These are phyloP conservation scores for Diploscapter pachys DNA, from an alignment of 1,140 invertebrate species.

Conservation along the genomic window DNA sequence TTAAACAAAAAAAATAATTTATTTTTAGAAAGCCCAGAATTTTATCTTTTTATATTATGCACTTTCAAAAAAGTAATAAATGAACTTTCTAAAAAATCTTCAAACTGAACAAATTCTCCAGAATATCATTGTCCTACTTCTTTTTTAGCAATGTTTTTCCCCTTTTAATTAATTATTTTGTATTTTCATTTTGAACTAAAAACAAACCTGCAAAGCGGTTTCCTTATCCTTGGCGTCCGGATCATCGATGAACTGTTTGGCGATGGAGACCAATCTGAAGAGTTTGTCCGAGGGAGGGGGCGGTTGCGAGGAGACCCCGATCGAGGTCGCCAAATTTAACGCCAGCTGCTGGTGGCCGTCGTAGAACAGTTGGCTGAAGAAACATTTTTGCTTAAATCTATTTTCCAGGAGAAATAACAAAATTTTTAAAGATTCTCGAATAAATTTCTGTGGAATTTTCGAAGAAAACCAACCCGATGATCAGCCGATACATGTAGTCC, in stretches of 20 bases:
- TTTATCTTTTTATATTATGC: too few species aligned
- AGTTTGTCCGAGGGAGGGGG: conserved; percentile 91
- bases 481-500: conserved; percentile 57
- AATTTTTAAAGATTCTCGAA: background rate
- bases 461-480: conserved; percentile 50
- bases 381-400: conserved; percentile 12
- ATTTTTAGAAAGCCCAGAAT: conserved; percentile 7
- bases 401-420: background rate
- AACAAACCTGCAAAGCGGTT: background rate
- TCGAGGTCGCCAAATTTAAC: conserved; percentile 73
- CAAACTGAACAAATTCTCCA: too few species aligned
- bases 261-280: conserved; percentile 78
- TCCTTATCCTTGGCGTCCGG: conserved; percentile 49
- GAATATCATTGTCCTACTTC: too few species aligned
- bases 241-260: conserved; percentile 76
- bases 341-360: conserved; percentile 89
- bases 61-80: too few species aligned
- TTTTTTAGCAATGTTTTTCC: too few species aligned
- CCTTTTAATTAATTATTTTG: too few species aligned
- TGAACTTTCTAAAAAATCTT: too few species aligned
- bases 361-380: conserved; percentile 68
- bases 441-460: background rate
- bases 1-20: background rate
- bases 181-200: too few species aligned
- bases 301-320: conserved; percentile 74